Evolutionary conservation across 2,113 vertebrate species (phyloP), one percentile per base, ranked within the genome.

Genomic region (Saimiri boliviensis): DNA sequence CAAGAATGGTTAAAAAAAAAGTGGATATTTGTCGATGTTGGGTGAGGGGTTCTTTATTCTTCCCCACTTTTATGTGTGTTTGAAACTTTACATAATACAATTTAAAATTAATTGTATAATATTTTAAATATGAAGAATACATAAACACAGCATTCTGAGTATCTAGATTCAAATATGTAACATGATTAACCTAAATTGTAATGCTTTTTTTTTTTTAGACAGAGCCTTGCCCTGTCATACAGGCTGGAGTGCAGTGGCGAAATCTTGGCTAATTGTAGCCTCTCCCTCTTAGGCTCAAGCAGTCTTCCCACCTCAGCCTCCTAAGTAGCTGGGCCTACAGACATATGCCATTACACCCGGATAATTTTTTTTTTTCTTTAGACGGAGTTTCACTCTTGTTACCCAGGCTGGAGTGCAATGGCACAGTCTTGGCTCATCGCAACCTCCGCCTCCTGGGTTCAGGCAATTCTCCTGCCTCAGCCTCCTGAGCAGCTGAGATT

Each of bases 61-160:
- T 76, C 73, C 32, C 81, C 86, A 79, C 20, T 52, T 89, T 92
- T 89, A 27, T 86, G 47, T 92, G 54, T 23, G 13, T 77, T 95
- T 82, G 76, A 79, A 95, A 89, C 42, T 89, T 89, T 68, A 20
- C 21, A 40, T 82, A 63, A 63, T 80, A 60, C 81, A 85, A n/a
- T 89, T 79, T 88, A 77, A 66, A 35, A 81, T 77, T 66, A 70
- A 70, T 89, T 42, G 45, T 77, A n/a, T 32, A 37, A 63, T 45
- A 87, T 81, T 87, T 91, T 73, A 82, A 94, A 71, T 91, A 89
- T 85, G 74, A 49, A 56, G 91, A 86, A 56, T 35, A 40, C 1
- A 30, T 93, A 85, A 52, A 40, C n/a, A 23, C 63, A 92, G 30
- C 30, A 84, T 84, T 91, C 54, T 63, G 73, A 96, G 45, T 83